Conservation (phyloP, 2,113 vertebrate species). For the Mus pahari region DNA sequence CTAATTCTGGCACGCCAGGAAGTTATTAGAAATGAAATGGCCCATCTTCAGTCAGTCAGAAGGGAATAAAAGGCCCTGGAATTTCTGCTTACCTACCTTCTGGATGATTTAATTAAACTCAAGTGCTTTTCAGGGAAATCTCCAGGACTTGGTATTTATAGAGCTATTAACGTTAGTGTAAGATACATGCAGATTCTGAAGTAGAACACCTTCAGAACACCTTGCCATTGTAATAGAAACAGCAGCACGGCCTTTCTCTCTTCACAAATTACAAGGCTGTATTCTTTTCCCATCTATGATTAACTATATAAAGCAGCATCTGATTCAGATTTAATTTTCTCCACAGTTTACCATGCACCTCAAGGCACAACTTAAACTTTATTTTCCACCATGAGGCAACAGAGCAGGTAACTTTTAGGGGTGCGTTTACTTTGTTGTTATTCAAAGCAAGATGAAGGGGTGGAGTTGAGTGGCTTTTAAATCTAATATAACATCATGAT, state of each 20-base stretch:
- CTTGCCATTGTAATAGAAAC: neutral
- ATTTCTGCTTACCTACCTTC: constrained; percentile 24
- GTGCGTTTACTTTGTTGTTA: constrained; percentile 9
- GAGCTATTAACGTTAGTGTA: neutral
- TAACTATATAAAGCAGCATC: constrained; percentile 16
- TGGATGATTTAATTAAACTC: neutral
- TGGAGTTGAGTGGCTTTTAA: constrained; percentile 18
- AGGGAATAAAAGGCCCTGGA: constrained; percentile 36
- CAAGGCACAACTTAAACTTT: constrained; percentile 1
- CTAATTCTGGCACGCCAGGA: neutral
- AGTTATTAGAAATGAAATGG: constrained; percentile 20
- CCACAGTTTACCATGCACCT: neutral
- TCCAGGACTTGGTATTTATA: neutral
- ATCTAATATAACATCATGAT: neutral
- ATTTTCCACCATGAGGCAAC: constrained; percentile 7
- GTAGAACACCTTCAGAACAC: neutral
- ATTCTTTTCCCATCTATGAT: neutral
- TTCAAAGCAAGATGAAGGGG: neutral
- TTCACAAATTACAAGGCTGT: neutral
- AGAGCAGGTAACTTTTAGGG: neutral
- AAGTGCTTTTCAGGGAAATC: constrained; percentile 13
- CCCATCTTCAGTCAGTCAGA: neutral
- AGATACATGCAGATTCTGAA: constrained; percentile 11
- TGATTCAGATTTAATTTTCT: constrained; percentile 34
- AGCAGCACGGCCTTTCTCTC: neutral